Percentiles rank a stretch among this genome's conserved stretches.
Conservation (phyloP, 2,797 vertebrate species). For the Silurus aristotelis region DNA sequence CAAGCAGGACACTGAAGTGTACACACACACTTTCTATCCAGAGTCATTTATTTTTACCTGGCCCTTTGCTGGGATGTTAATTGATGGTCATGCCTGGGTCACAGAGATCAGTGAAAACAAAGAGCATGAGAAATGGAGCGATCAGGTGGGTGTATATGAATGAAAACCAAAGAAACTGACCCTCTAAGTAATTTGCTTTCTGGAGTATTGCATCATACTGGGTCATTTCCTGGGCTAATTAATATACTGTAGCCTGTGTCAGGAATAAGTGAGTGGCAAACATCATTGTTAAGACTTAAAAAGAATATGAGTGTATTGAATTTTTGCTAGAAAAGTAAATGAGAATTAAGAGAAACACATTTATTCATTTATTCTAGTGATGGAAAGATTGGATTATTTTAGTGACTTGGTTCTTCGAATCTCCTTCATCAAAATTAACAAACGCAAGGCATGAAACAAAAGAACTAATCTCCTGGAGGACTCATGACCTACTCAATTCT, state of each 20-base stretch:
- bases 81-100: conserved; percentile 47
- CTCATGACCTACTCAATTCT: too few species aligned
- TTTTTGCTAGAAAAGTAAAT: neutral
- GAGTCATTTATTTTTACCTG: conserved; percentile 47
- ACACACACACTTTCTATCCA: neutral
- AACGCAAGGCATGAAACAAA: too few species aligned
- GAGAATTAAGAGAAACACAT: neutral
- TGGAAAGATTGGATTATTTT: too few species aligned
- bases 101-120: conserved; percentile 41
- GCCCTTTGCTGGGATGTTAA: conserved; percentile 48
- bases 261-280: conserved; percentile 6
- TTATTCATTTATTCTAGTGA: too few species aligned
- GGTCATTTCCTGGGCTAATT: conserved; percentile 15
- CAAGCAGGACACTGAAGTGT: conserved; percentile 16
- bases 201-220: conserved; percentile 6
- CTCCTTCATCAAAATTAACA: too few species aligned
- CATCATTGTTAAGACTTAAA: neutral
- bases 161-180: conserved; percentile 8
- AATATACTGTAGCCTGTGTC: neutral
- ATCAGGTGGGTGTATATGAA: neutral
- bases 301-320: neutral
- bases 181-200: neutral
- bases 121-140: conserved; percentile 1
- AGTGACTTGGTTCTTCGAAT: too few species aligned
- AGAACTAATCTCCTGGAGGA: too few species aligned